Base-by-base conservation (phyloP, 2,113 vertebrate species). In the Abramis brama region DNA sequence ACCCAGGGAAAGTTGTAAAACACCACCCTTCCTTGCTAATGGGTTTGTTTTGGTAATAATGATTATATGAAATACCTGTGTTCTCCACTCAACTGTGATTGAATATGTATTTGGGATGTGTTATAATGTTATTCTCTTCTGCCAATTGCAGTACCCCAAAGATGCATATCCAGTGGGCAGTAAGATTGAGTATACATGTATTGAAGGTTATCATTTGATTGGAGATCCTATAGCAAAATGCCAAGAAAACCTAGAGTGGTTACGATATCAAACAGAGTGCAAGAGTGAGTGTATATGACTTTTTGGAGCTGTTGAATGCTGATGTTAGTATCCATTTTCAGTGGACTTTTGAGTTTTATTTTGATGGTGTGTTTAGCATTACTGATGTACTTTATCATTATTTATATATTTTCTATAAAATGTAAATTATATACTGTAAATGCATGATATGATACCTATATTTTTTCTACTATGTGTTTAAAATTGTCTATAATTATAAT, bases 21-120 rank as follows among this genome's bases (percentile, higher is more conserved):
- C 88, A 7, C 97, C 97, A 60, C 96, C 97, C 66, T 57, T 88
- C 68, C 92, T 99, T 87, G 88, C 91, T 89, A 96, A 99, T 47
- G 97, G 97, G 83, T 96, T 95, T 89, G 85, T 97, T 90, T 93
- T 93, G 94, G 97, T 97, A 90, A 87, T 6, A 3, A 59, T 12
- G 0, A n/a, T 55, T 25, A 5, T 7, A 55, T 73, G 19, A n/a
- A 33, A 64, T n/a, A 43, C 43, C 8, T 43, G 43, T 43, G 9
- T 25, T 39, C 15, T 66, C 30, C 3, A 7, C 50, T 19, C 9
- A 13, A 25, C 27, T 74, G 21, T 55, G 12, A 23, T 30, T 84
- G 0, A 62, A 75, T 75, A 17, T 75, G 12, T 55, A 9, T 76
- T 55, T 33, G 25, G 5, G 11, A 60, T 68, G 12, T 64, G 60